Percentiles rank a stretch among this genome's conserved stretches.
Conservation (phyloP, 2,797 vertebrate species). For the Chiroxiphia lanceolata region DNA sequence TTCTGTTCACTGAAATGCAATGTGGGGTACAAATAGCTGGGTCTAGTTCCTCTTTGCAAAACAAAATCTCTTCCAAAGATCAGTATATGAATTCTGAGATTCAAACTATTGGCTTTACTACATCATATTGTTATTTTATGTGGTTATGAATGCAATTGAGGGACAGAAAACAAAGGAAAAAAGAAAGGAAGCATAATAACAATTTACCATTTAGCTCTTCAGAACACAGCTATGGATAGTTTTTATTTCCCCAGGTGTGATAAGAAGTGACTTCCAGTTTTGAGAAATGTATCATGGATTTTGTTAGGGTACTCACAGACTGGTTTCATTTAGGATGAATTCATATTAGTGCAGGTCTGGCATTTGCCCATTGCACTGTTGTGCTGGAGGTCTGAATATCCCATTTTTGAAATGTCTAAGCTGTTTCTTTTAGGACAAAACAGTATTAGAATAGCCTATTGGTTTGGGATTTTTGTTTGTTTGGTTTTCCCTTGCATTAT, state of each 20-base stretch:
- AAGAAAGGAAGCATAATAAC: background rate
- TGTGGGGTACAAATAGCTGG: background rate
- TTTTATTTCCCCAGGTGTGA: background rate
- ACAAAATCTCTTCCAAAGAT: background rate
- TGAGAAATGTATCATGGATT: background rate
- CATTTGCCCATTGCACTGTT: background rate
- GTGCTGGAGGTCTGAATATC: background rate
- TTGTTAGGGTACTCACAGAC: background rate
- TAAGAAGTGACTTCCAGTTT: background rate
- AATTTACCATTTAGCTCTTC: background rate
- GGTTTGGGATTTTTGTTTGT: background rate
- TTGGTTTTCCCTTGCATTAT: background rate
- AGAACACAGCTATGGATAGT: background rate
- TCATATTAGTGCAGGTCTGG: background rate
- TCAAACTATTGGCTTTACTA: background rate
- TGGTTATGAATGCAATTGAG: background rate
- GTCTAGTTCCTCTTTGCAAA: background rate
- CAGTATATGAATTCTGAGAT: background rate
- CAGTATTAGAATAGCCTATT: background rate
- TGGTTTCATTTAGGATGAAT: background rate
- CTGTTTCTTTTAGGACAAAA: background rate
- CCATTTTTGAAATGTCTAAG: background rate
- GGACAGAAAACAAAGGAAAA: background rate
- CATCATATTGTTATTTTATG: background rate
- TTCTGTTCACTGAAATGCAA: background rate